Evolutionary conservation across 2,113 vertebrate species (phyloP).

Genomic region (Natator depressus): DNA sequence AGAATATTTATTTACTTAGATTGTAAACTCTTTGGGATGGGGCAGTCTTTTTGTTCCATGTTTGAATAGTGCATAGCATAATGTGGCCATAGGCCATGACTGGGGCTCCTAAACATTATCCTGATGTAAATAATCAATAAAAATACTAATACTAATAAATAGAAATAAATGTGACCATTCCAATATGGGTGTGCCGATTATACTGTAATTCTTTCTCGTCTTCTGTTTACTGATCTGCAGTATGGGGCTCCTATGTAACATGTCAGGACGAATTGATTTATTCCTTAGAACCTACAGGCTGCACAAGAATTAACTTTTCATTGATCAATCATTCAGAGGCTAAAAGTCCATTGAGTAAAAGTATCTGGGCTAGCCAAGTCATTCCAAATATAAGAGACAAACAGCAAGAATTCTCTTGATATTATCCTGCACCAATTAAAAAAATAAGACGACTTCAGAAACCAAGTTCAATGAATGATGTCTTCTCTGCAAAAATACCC

Average conservation of each 20-base stretch:
- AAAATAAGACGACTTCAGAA: neutral
- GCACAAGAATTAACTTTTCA: neutral
- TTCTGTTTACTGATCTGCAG: neutral
- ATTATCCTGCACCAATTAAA: neutral
- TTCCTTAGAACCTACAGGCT: neutral
- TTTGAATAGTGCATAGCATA: neutral
- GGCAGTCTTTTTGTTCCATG: neutral
- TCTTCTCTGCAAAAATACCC: neutral
- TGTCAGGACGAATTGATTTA: neutral
- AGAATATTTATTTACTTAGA: neutral
- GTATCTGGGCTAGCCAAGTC: neutral
- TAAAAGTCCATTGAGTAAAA: accelerated
- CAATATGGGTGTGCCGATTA: neutral
- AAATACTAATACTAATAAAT: neutral
- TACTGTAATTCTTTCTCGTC: neutral
- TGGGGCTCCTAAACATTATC: neutral
- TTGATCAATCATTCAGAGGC: neutral
- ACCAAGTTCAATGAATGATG: neutral
- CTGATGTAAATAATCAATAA: neutral
- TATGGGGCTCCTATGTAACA: neutral
- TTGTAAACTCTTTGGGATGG: neutral
- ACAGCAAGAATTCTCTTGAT: neutral
- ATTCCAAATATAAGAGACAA: neutral
- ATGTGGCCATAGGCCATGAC: neutral
- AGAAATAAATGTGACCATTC: neutral